Evolutionary conservation across 1,140 invertebrate species (phyloP).

Genomic region (Planococcus citri): DNA sequence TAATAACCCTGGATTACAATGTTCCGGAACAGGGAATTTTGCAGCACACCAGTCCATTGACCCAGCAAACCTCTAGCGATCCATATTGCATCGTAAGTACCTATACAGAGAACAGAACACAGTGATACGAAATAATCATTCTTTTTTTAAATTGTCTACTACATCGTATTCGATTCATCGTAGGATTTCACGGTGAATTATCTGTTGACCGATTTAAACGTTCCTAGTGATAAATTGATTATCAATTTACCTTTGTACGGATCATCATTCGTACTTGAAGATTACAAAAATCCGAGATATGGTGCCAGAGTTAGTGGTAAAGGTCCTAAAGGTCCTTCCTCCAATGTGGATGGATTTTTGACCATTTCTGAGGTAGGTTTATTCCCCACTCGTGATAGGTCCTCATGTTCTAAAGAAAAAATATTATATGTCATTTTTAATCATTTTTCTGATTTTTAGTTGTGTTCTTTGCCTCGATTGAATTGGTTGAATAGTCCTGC

Average conservation of each 20-base stretch:
- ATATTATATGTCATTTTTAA: no score
- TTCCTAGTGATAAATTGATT: neutral
- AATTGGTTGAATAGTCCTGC: neutral
- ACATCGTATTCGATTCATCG: neutral
- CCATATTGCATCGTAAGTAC: neutral
- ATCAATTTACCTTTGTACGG: neutral
- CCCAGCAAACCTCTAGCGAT: neutral
- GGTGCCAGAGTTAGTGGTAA: neutral
- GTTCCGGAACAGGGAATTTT: neutral
- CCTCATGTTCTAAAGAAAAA: neutral
- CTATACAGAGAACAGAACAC: no score
- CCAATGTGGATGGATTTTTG: neutral
- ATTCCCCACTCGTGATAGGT: neutral
- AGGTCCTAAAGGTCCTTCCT: neutral
- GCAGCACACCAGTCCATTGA: neutral
- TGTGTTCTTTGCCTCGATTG: neutral
- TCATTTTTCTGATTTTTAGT: no score
- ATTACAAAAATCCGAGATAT: neutral
- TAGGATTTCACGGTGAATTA: neutral
- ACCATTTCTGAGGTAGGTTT: constrained; percentile 1
- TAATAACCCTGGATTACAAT: neutral
- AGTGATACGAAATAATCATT: no score
- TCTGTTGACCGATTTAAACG: neutral
- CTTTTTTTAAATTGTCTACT: no score
- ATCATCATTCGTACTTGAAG: neutral